phyloP scores from a whole-genome alignment of 2,797 vertebrate species.

The Sylvia borin region DNA sequence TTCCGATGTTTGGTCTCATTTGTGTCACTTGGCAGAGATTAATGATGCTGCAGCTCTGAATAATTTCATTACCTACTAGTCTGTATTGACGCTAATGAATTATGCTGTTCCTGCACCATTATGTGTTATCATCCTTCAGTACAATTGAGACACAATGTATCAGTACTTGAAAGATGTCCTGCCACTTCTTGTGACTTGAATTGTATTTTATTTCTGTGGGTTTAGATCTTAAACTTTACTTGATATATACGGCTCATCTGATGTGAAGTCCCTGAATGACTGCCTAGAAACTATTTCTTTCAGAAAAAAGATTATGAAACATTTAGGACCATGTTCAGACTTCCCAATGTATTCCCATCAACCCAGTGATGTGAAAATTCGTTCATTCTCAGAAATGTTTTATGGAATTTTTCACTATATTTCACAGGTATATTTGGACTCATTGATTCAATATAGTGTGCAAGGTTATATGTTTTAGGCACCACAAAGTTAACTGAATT shows the following conservation, averaged over 20 bases:
- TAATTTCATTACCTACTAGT: slow-evolving; percentile 7
- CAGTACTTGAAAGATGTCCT: slow-evolving; percentile 10
- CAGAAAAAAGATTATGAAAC: slow-evolving; percentile 21
- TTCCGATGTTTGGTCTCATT: background rate
- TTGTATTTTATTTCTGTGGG: background rate
- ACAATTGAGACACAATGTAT: background rate
- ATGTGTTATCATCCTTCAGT: background rate
- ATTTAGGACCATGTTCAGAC: background rate
- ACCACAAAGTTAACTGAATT: background rate
- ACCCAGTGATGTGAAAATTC: background rate
- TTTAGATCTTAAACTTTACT: slow-evolving; percentile 5
- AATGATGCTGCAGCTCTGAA: background rate
- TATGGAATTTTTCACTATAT: background rate
- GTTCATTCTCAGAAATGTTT: background rate
- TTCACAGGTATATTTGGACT: background rate
- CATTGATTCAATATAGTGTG: background rate
- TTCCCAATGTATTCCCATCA: background rate
- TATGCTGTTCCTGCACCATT: slow-evolving; percentile 17
- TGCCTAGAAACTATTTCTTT: slow-evolving; percentile 3
- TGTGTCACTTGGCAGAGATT: background rate
- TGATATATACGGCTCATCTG: slow-evolving; percentile 23
- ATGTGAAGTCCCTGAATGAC: background rate
- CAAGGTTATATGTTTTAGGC: background rate
- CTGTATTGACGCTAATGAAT: slow-evolving; percentile 3
- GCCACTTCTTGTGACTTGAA: background rate